Evolutionary conservation across 53 echinoderm and acorn worm species (phyloP).

Genomic region (Paracentrotus lividus): DNA sequence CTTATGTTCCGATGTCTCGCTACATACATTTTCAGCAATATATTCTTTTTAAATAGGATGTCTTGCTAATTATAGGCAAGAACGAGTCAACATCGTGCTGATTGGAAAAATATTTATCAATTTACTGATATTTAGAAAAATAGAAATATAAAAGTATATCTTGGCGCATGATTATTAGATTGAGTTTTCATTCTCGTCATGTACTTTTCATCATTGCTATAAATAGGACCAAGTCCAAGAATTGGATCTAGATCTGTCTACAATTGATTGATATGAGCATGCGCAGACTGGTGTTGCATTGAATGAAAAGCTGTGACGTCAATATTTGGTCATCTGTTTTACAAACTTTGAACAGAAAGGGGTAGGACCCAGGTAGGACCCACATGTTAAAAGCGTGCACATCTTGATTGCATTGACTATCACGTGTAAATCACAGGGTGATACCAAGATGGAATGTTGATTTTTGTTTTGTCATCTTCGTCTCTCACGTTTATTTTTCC

Average conservation of each 20-base stretch:
- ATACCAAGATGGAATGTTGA: background rate
- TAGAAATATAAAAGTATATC: too few species aligned
- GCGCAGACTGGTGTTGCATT: background rate
- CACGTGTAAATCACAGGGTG: background rate
- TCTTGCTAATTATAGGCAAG: too few species aligned
- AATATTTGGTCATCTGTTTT: background rate
- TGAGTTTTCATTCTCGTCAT: too few species aligned
- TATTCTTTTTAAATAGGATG: too few species aligned
- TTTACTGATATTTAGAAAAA: too few species aligned
- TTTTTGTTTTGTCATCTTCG: background rate
- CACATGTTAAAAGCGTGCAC: background rate
- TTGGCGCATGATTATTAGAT: too few species aligned
- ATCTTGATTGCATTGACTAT: background rate
- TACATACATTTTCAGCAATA: too few species aligned
- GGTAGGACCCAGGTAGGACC: background rate
- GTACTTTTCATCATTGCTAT: slow-evolving; percentile 31
- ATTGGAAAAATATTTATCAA: too few species aligned
- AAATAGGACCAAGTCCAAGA: background rate
- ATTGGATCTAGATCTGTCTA: background rate
- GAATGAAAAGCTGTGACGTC: background rate
- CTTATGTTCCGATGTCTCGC: too few species aligned
- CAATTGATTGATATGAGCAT: background rate
- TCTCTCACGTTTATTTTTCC: background rate
- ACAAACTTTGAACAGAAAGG: background rate
- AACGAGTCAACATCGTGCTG: too few species aligned